Evolutionary conservation across 2,888 invertebrate genomes (phyloP).

Genomic region (Drosophila silvestris): DNA sequence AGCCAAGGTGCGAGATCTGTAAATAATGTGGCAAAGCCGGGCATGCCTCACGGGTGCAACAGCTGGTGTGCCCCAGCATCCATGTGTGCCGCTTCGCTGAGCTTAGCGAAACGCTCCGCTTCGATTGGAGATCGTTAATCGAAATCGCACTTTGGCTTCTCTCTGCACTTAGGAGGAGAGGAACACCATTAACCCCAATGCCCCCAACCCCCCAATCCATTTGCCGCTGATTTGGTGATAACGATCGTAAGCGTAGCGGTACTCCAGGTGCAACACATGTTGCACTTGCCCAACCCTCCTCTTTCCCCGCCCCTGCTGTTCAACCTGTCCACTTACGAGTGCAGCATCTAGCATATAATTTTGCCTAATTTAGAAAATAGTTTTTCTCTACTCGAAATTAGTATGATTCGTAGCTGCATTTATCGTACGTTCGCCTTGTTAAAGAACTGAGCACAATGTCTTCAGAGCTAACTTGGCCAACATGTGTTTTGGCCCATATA

Average conservation of each 20-base stretch:
- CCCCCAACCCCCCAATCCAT: background rate
- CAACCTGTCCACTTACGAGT: slow-evolving; percentile 17
- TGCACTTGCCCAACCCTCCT: slow-evolving; percentile 51
- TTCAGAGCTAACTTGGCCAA: slow-evolving; percentile 26
- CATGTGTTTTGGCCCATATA: slow-evolving; percentile 67
- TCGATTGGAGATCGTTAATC: slow-evolving; percentile 55
- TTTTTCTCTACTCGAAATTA: slow-evolving; percentile 61
- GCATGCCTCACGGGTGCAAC: slow-evolving; percentile 25
- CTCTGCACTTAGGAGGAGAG: slow-evolving; percentile 61
- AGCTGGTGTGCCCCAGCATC: slow-evolving; percentile 37
- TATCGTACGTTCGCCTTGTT: slow-evolving; percentile 66
- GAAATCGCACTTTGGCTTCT: slow-evolving; percentile 51
- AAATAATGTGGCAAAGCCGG: slow-evolving; percentile 75
- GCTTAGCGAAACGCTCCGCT: slow-evolving; percentile 9
- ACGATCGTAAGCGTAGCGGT: slow-evolving; percentile 83
- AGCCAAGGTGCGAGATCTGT: slow-evolving; percentile 77
- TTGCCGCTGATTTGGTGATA: slow-evolving; percentile 84
- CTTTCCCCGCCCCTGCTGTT: background rate
- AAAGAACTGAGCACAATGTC: slow-evolving; percentile 33
- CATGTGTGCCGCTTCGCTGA: slow-evolving; percentile 68
- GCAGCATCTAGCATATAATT: slow-evolving; percentile 62
- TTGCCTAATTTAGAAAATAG: slow-evolving; percentile 77
- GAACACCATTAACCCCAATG: slow-evolving; percentile 83
- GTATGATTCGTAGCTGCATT: slow-evolving; percentile 63
- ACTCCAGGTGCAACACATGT: slow-evolving; percentile 76